A percentile compares a stretch with the other conserved stretches of the same genome.
Conservation (phyloP, 2,797 vertebrate species). For the Pangasius krempfi region DNA sequence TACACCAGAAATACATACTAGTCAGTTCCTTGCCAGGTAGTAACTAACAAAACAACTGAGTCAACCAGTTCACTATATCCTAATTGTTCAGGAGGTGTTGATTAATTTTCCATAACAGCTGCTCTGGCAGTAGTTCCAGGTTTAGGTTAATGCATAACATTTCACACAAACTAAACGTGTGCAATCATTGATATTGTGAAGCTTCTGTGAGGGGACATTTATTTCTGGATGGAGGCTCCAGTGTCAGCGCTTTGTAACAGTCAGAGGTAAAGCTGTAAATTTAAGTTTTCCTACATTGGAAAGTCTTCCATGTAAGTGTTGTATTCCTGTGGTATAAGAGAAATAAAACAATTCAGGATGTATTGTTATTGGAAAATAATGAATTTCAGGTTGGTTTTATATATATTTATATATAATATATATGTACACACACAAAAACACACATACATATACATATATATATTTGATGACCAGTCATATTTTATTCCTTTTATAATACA, state of each 20-base stretch:
- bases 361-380: background rate
- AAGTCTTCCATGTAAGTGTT: background rate
- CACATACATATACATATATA: background rate
- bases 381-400: background rate
- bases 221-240: background rate
- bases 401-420: too few species aligned
- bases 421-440: too few species aligned
- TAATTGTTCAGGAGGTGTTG: background rate
- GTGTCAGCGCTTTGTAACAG: background rate
- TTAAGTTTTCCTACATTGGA: background rate
- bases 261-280: background rate
- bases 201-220: background rate
- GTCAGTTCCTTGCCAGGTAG: background rate
- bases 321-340: background rate
- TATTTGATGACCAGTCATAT: background rate
- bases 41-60: background rate
- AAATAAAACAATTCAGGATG: background rate
- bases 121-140: background rate
- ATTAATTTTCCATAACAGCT: background rate
- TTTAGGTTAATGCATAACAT: background rate
- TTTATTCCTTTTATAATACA: background rate
- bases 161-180: background rate
- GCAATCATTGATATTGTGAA: background rate
- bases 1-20: background rate
- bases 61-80: background rate